Percentiles rank a stretch among this genome's conserved stretches.
Evolutionary conservation across 2,797 vertebrate species (phyloP).

Genomic region (Crocodylus rhombifer): DNA sequence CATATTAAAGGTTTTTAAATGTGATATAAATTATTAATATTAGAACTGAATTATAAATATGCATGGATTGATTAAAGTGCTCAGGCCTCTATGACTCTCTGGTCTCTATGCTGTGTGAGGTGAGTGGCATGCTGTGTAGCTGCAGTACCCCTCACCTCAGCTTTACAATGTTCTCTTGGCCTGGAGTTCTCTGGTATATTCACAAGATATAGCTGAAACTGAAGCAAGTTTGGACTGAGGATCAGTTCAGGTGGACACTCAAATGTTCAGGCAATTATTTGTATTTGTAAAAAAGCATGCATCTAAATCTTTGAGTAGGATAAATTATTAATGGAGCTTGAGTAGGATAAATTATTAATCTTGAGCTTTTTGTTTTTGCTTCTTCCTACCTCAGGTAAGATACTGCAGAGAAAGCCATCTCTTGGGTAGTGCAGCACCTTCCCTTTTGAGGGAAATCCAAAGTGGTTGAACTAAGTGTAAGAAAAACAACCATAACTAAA

Average conservation of each 20-base stretch:
- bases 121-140: background rate
- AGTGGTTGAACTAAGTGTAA: background rate
- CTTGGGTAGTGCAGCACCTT: background rate
- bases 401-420: background rate
- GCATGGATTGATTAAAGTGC: constrained; percentile 1
- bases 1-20: constrained; percentile 22
- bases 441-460: background rate
- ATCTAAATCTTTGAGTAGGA: background rate
- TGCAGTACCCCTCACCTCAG: background rate
- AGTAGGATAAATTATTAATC: background rate
- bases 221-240: background rate
- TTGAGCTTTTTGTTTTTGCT: background rate
- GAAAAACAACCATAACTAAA: too few relatives aligned
- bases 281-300: background rate
- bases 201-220: background rate
- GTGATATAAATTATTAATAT: constrained; percentile 39
- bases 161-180: background rate
- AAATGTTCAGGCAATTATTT: background rate
- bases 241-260: background rate
- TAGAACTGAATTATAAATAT: constrained; percentile 27
- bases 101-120: background rate
- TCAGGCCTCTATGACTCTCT: background rate
- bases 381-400: fast-evolving
- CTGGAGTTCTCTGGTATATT: background rate
- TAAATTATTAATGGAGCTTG: background rate